Base-by-base conservation (phyloP, 2,797 vertebrate species). In the Lithobates sylvaticus region DNA sequence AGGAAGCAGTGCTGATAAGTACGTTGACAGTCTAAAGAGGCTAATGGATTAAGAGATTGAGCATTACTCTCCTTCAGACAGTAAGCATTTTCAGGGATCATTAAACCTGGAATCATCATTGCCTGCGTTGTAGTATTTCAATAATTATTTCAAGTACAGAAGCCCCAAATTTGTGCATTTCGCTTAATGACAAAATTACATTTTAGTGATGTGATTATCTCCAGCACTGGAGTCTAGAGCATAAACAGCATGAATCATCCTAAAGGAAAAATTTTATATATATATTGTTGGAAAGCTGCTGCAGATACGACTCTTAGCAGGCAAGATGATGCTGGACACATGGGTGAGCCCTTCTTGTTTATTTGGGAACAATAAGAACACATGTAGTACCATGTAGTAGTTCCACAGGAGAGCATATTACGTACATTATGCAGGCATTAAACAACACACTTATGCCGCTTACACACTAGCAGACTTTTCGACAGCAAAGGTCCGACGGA, bases 11-110 rank as follows among this genome's bases (percentile, higher is more conserved):
- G 29, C 50, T 72, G 44, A 71, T 81, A 58, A 50, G 32, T 70
- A 47, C n/a, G 39, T 44, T 79, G 84, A 73, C 69, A 79, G 76
- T 13, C 26, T 80, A 80, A 72, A 80, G 39, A 75, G 77, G 36
- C 70, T 78, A 80, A 80, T 75, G 64, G 44, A 80, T 85, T 16
- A 76, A 68, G 71, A 71, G 54, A 69, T 54, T 68, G 68, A 73
- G 69, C 27, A 65, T 68, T 67, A 74, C 76, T 32, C 70, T 75
- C 26, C 65, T 18, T 64, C 32, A 29, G 34, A 76, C 72, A 61
- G 84, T 76, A 72, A 86, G 79, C 78, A 82, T 78, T 86, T 86
- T 82, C 68, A 86, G 68, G 75, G 68, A 73, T 78, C 80, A 87
- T 83, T 87, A 78, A 83, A 78, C 73, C 80, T 12, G 74, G 69